phyloP scores from a whole-genome alignment of 2,113 vertebrate species.

The Oriolus oriolus region DNA sequence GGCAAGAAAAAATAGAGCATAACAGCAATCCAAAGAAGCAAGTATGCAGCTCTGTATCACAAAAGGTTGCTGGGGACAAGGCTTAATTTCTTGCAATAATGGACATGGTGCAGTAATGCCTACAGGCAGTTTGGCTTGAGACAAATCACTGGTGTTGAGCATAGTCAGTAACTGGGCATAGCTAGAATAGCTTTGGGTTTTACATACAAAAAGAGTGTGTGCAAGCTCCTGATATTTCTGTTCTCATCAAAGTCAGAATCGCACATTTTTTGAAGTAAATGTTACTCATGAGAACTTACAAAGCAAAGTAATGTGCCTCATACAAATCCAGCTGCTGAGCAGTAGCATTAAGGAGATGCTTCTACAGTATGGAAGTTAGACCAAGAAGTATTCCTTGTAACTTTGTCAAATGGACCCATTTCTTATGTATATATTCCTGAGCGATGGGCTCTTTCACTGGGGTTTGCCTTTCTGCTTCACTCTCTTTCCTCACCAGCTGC shows the following conservation, averaged over 20 bases:
- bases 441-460: background rate
- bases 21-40: background rate
- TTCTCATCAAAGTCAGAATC: background rate
- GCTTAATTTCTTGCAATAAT: background rate
- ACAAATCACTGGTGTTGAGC: background rate
- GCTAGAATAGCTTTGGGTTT: background rate
- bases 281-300: background rate
- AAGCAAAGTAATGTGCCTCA: background rate
- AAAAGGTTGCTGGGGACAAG: background rate
- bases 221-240: background rate
- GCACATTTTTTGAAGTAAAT: rapidly evolving
- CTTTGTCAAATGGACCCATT: background rate
- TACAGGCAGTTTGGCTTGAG: background rate
- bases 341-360: background rate
- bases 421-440: background rate
- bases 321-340: background rate
- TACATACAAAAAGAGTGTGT: background rate
- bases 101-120: background rate
- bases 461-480: background rate
- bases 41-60: background rate
- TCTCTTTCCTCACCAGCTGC: background rate
- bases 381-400: background rate
- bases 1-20: background rate
- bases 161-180: background rate
- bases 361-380: background rate